A percentile compares a stretch with the other conserved stretches of the same genome.
Evolutionary conservation across 2,797 vertebrate genomes (phyloP).

Genomic region (Megalops cyprinoides): DNA sequence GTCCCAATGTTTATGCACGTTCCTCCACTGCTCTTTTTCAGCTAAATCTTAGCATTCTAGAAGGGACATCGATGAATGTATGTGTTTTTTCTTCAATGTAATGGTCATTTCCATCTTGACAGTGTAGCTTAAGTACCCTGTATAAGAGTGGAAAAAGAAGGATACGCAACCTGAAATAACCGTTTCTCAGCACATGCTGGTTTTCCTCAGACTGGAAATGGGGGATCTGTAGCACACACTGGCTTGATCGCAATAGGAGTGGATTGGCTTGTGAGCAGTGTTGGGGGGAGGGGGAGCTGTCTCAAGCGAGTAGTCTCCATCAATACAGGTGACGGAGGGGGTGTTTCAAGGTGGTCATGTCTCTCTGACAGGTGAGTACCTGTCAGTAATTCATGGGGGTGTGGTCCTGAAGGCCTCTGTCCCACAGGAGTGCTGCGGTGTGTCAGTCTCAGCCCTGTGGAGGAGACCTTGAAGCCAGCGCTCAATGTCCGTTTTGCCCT

Average conservation of each 20-base stretch:
- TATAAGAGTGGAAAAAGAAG: too few species aligned
- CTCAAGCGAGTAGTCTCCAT: neutral
- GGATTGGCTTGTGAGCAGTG: neutral
- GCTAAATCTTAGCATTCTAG: neutral
- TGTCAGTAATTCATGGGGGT: neutral
- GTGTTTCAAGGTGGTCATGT: neutral
- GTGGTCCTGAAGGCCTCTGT: neutral
- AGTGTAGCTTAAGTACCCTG: too few species aligned
- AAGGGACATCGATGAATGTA: neutral
- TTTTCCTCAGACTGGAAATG: neutral
- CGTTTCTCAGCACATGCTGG: neutral
- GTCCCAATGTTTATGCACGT: slow-evolving; percentile 19
- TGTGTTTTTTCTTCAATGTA: too few species aligned
- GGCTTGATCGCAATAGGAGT: neutral
- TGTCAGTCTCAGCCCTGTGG: neutral
- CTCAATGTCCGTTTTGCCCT: neutral
- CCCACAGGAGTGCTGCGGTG: neutral
- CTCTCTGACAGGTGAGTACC: neutral
- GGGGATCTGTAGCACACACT: neutral
- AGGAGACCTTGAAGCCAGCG: neutral
- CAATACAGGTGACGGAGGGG: neutral
- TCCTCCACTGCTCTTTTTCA: neutral
- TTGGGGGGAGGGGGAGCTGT: neutral
- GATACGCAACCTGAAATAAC: neutral
- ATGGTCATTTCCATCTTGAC: too few species aligned